phyloP scores from a whole-genome alignment of 2,888 invertebrate genomes.

The Melanotus villosus region DNA sequence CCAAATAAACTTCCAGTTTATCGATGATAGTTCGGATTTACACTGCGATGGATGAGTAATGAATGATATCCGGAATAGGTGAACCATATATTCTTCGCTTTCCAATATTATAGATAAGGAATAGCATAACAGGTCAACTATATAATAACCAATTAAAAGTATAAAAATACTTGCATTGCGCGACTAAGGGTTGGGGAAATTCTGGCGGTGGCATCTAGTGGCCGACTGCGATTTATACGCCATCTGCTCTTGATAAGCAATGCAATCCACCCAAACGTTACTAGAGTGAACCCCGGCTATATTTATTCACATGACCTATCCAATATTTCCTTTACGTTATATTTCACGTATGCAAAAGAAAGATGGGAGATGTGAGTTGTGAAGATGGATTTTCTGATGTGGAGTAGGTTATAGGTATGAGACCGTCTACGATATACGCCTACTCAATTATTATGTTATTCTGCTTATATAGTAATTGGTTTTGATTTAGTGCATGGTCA shows the following conservation, averaged over 20 bases:
- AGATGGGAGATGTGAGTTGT: slow-evolving; percentile 7
- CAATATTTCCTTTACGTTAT: slow-evolving; percentile 22
- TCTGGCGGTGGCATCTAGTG: slow-evolving; percentile 67
- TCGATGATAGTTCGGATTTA: neutral
- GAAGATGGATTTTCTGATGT: slow-evolving; percentile 12
- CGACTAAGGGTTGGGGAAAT: slow-evolving; percentile 42
- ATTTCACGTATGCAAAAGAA: slow-evolving; percentile 1
- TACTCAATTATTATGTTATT: slow-evolving; percentile 57
- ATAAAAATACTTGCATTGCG: slow-evolving; percentile 46
- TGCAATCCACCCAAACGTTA: slow-evolving; percentile 53
- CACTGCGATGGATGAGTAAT: neutral
- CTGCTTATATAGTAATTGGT: slow-evolving; percentile 57
- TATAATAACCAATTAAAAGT: slow-evolving; percentile 46
- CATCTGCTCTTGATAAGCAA: slow-evolving; percentile 65
- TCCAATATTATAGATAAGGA: slow-evolving; percentile 28
- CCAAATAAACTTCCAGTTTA: no score
- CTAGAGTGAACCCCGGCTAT: slow-evolving; percentile 39
- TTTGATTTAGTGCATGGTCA: slow-evolving; percentile 44
- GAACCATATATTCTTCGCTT: slow-evolving; percentile 6
- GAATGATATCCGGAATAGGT: slow-evolving; percentile 5
- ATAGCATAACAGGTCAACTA: slow-evolving; percentile 35
- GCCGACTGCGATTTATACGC: slow-evolving; percentile 66
- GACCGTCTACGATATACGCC: slow-evolving; percentile 53
- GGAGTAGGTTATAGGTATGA: slow-evolving; percentile 47
- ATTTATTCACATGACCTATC: slow-evolving; percentile 20